These are phyloP conservation scores for Somateria mollissima DNA, from an alignment of 2,797 vertebrate genomes.

Conservation along the genomic window DNA sequence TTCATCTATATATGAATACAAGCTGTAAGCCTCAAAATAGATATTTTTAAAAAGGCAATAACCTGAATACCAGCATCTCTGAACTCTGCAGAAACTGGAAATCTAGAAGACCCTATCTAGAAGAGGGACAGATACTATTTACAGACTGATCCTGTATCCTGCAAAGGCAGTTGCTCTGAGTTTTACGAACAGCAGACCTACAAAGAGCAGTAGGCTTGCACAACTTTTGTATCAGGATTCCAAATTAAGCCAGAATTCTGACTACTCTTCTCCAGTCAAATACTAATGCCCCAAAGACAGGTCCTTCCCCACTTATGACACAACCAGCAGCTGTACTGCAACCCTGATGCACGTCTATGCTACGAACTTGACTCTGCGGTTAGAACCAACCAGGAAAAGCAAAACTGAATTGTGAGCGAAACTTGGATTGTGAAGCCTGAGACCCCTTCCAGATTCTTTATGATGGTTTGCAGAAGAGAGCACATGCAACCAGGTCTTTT, in stretches of 20 bases:
- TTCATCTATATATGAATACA: background rate
- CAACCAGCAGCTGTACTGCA: fast-evolving
- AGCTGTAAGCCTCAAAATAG: background rate
- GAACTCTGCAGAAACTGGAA: background rate
- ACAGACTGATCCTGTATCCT: background rate
- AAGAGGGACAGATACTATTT: background rate
- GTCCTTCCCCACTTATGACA: background rate
- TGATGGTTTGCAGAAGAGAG: background rate
- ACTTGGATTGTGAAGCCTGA: background rate
- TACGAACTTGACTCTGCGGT: background rate
- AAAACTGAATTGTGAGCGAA: background rate
- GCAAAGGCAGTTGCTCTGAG: background rate
- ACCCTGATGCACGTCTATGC: fast-evolving
- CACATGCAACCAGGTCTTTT: background rate
- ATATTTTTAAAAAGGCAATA: background rate
- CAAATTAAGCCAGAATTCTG: background rate
- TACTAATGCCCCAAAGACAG: background rate
- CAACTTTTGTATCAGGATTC: background rate
- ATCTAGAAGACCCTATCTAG: background rate
- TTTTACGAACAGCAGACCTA: background rate
- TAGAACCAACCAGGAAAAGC: background rate
- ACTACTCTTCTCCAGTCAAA: background rate
- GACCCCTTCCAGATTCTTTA: background rate
- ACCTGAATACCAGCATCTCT: background rate
- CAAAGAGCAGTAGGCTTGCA: background rate